Percentiles rank a stretch among this genome's conserved stretches.
Evolutionary conservation across 2,797 vertebrate genomes (phyloP).

Genomic region (Tachyglossus aculeatus): DNA sequence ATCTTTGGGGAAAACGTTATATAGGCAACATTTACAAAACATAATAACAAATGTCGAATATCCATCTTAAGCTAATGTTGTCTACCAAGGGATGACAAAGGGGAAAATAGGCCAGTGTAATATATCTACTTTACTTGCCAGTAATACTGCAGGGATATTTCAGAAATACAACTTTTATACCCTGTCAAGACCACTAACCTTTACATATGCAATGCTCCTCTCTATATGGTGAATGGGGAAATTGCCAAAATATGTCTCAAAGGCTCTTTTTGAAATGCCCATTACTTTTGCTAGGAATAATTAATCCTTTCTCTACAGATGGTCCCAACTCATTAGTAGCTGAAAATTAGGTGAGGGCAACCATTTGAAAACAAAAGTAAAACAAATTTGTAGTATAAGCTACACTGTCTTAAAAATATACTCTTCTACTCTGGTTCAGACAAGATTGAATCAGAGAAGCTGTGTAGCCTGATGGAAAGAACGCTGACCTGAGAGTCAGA

Average conservation of each 20-base stretch:
- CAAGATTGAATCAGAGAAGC: too few relatives aligned
- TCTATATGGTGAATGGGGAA: constrained; percentile 8
- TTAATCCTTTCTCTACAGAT: not conserved
- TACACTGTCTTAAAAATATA: not conserved
- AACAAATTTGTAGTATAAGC: not conserved
- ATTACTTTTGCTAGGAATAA: not conserved
- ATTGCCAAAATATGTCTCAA: constrained; percentile 6
- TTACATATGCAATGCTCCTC: constrained; percentile 14
- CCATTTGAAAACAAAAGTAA: not conserved
- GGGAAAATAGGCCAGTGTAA: constrained; percentile 4
- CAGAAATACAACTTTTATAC: constrained; percentile 9
- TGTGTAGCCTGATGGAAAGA: too few relatives aligned
- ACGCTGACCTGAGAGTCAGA: too few relatives aligned
- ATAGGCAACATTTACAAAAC: constrained; percentile 26
- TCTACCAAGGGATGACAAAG: constrained; percentile 18
- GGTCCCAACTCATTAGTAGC: not conserved
- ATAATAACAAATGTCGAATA: constrained; percentile 1
- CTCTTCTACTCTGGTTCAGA: not conserved
- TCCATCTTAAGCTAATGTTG: constrained; percentile 23
- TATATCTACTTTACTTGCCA: constrained; percentile 20
- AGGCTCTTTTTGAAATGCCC: not conserved
- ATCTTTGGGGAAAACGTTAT: constrained; percentile 25
- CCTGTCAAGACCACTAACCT: constrained; percentile 20
- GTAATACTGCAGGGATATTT: not conserved
- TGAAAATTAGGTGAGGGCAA: not conserved